These are phyloP conservation scores for Campylomormyrus tamandua DNA, from an alignment of 2,113 vertebrate genomes.

Conservation along the genomic window DNA sequence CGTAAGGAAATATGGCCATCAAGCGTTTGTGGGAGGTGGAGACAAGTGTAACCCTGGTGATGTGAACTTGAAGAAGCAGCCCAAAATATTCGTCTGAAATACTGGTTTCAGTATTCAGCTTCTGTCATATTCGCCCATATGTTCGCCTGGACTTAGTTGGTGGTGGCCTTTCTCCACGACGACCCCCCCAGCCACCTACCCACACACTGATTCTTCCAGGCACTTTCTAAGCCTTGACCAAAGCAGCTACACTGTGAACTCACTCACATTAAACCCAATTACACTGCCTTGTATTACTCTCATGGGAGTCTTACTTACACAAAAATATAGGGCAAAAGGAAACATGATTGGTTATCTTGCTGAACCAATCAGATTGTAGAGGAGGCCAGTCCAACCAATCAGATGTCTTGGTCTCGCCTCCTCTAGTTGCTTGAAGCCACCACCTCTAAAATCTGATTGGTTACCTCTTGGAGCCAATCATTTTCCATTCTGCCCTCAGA, in stretches of 20 bases:
- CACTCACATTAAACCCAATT: conserved; percentile 11
- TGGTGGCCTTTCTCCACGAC: background rate
- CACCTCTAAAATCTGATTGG: background rate
- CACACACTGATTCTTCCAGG: too few species aligned
- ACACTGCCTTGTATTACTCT: background rate
- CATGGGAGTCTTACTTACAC: background rate
- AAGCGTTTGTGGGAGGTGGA: background rate
- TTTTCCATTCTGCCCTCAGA: background rate
- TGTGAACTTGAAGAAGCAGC: background rate
- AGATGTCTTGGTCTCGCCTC: background rate
- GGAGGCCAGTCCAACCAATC: background rate
- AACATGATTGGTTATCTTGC: background rate
- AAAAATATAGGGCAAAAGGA: background rate
- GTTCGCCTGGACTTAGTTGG: conserved; percentile 4
- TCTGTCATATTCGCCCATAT: background rate
- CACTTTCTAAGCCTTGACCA: conserved; percentile 1
- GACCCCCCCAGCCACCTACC: background rate
- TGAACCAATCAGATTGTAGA: background rate
- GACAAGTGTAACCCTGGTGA: background rate
- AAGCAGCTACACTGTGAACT: background rate
- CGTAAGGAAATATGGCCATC: background rate
- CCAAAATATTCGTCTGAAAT: background rate
- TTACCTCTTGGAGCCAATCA: background rate
- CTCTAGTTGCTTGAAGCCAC: background rate
- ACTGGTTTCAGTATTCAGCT: background rate